phyloP scores from a whole-genome alignment of 2,797 vertebrate genomes.

The Cheirogaleus major region DNA sequence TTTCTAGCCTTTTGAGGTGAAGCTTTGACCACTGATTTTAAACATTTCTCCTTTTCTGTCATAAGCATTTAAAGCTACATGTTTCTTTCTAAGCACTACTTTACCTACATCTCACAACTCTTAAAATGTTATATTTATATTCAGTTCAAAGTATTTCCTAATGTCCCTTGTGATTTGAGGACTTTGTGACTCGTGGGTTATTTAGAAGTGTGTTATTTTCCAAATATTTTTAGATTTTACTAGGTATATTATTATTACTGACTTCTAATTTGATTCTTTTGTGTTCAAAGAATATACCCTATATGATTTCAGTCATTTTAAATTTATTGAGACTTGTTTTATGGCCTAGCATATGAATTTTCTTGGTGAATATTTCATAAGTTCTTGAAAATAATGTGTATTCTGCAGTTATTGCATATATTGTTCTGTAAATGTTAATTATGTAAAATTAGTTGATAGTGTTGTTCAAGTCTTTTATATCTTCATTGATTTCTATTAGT shows the following conservation, averaged over 20 bases:
- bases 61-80: not conserved
- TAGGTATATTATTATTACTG: not conserved
- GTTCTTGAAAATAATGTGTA: not conserved
- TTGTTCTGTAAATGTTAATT: not conserved
- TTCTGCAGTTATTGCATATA: not conserved
- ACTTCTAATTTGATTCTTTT: not conserved
- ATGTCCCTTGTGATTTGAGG: not conserved
- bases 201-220: conserved; percentile 19
- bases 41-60: not conserved
- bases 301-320: not conserved
- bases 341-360: not conserved
- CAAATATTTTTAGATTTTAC: not conserved
- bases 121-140: not conserved
- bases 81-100: not conserved
- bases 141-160: conserved; percentile 30
- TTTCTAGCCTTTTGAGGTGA: not conserved
- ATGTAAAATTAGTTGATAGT: not conserved
- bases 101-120: not conserved
- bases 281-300: not conserved
- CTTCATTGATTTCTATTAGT: not conserved
- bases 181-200: not conserved
- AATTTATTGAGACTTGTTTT: conserved; percentile 14
- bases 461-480: not conserved
- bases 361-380: not conserved
- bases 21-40: not conserved